Evolutionary conservation across 2,797 vertebrate genomes (phyloP).

Genomic region (Chrysolophus pictus): DNA sequence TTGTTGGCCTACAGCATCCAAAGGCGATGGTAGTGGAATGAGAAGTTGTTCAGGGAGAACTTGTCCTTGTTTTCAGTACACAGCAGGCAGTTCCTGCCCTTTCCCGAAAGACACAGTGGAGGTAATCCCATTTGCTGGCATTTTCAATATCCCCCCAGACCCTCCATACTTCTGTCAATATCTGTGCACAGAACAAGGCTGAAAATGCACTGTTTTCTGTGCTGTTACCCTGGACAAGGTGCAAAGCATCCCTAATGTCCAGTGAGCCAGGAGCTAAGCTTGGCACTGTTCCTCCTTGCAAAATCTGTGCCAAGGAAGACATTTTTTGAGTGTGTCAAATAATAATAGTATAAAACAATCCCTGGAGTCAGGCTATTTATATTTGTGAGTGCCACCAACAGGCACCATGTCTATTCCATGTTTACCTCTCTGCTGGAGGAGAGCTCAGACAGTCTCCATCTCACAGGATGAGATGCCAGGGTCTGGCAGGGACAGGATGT

Average conservation of each 20-base stretch:
- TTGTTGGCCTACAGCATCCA: not conserved
- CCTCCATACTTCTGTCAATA: not conserved
- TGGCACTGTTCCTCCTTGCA: not conserved
- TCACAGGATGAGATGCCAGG: not conserved
- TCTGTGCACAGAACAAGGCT: not conserved
- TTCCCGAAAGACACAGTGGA: not conserved
- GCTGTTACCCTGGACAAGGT: not conserved
- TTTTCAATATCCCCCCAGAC: not conserved
- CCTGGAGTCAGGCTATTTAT: not conserved
- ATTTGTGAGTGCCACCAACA: not conserved
- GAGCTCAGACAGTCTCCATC: not conserved
- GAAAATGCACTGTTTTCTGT: not conserved
- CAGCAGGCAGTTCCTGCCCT: not conserved
- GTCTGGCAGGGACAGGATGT: not conserved
- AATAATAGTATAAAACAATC: not conserved
- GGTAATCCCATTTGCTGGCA: not conserved
- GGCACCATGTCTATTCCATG: not conserved
- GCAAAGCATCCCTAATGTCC: not conserved
- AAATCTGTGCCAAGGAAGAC: not conserved
- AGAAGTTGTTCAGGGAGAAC: not conserved
- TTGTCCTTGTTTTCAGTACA: not conserved
- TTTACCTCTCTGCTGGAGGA: not conserved
- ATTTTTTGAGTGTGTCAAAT: not conserved
- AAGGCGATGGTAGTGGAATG: not conserved
- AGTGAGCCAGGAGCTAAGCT: not conserved